Base-by-base conservation (phyloP, 2,888 invertebrate genomes). In the Standfussiana lucernea region DNA sequence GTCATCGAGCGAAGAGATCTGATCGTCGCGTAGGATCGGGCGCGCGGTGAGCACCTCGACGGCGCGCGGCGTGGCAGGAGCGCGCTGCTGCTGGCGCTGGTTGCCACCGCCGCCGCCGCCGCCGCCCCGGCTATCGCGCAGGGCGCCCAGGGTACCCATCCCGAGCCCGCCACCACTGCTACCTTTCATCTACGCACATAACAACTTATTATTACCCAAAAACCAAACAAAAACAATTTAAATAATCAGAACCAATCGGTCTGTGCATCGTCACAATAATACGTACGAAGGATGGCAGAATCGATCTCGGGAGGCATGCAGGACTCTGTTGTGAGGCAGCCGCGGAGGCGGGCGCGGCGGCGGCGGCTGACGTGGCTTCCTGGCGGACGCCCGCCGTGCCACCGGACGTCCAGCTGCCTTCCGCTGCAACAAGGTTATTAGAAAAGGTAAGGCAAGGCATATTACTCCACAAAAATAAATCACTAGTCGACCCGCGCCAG, bases 11-110 rank as follows among this genome's bases (percentile, higher is more conserved):
- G 98, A 98, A 91, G 98, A 98, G 90, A 99, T 97, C 94, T 99
- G 99, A 93, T 99, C 99, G 92, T 99, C 99, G 89, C 98, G 98
- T 88, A 99, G 98, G 86, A 99, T 99, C 80, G 99, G 98, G 75
- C 98, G 97, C 86, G 98, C 98, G 77, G 97, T 96, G 75, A 98
- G 96, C 90, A 97, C 97, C 86, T 98, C 98, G 69, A 97, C 97
- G 89, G 97, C 97, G 72, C 97, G 97, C 79, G 95, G 95, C 80
- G 95, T 89, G 89, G 94, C 91, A 79, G 95, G 93, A 84, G 92
- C 89, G 86, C 93, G 93, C 71, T 89, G 85, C 77, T 86, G 88
- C 77, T 86, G 88, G 53, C 94, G 91, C 85, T 90, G 85, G 83
- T 76, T 88, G 79, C 80, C 84, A 21, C 79, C 88, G 74, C 80